phyloP scores from a whole-genome alignment of 2,113 vertebrate genomes.

The Sarotherodon lohbergeri region DNA sequence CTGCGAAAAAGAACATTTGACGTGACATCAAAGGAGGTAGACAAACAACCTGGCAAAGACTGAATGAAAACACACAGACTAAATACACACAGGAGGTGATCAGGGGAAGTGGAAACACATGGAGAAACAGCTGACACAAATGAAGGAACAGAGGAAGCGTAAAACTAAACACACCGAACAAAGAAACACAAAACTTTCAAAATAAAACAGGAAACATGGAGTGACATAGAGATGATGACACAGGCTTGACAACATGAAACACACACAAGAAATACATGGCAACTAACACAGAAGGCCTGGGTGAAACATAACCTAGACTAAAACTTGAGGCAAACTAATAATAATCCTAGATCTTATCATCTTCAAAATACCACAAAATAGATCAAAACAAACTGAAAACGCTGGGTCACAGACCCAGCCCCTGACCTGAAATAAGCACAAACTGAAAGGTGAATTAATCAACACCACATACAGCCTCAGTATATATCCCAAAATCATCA shows the following conservation, averaged over 20 bases:
- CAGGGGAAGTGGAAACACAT: not conserved
- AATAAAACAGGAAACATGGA: not conserved
- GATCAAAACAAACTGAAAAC: not conserved
- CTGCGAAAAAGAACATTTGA: accelerated
- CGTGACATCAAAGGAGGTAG: not conserved
- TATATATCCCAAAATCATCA: not conserved
- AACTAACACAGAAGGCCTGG: not conserved
- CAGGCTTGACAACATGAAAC: not conserved
- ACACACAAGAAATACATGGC: not conserved
- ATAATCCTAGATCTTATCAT: not conserved
- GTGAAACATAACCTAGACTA: not conserved
- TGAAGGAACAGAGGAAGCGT: not conserved
- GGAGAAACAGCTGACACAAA: not conserved
- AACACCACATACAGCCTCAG: not conserved
- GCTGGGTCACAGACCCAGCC: not conserved
- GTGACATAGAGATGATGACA: not conserved
- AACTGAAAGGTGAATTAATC: not conserved
- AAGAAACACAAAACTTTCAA: not conserved
- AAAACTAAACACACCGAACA: not conserved
- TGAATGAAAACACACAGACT: not conserved
- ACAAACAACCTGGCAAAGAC: not conserved
- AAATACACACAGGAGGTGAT: not conserved
- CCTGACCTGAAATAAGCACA: not conserved
- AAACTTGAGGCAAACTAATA: not conserved
- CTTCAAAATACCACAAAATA: not conserved